Evolutionary conservation across 2,113 vertebrate genomes (phyloP).

Genomic region (Solea solea): DNA sequence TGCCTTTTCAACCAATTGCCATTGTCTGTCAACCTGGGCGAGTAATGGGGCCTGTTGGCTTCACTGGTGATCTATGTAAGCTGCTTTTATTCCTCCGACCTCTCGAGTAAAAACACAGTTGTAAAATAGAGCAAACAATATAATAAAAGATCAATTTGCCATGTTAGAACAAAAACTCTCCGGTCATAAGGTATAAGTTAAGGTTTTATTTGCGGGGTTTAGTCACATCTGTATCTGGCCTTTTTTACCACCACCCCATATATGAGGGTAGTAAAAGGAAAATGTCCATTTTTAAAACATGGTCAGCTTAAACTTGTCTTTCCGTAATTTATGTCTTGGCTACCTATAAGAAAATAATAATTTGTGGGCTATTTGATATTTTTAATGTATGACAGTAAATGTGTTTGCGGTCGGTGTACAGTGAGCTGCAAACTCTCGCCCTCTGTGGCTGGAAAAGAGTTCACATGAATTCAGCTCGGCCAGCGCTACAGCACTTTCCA

Average conservation of each 20-base stretch:
- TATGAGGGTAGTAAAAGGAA: neutral
- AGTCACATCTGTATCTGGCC: no score
- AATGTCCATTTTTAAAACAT: neutral
- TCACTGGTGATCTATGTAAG: conserved; percentile 44
- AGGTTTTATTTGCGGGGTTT: neutral
- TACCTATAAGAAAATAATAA: no score
- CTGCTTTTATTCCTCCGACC: conserved; percentile 7
- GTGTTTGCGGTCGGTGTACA: no score
- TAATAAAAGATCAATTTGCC: neutral
- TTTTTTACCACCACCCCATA: neutral
- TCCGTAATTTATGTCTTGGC: neutral
- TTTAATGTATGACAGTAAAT: no score
- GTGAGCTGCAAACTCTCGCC: no score
- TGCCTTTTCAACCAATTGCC: conserved; percentile 68
- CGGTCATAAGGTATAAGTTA: neutral
- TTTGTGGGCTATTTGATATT: no score
- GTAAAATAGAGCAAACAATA: neutral
- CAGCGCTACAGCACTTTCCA: conserved; percentile 7
- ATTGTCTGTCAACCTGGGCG: conserved; percentile 70
- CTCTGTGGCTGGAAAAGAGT: no score
- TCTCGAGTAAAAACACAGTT: neutral
- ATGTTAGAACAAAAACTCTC: neutral
- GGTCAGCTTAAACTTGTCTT: neutral
- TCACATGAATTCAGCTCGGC: neutral
- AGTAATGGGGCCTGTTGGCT: conserved; percentile 57